Evolutionary conservation across 1,140 invertebrate genomes (phyloP).

Genomic region (Frieseomelitta varia): DNA sequence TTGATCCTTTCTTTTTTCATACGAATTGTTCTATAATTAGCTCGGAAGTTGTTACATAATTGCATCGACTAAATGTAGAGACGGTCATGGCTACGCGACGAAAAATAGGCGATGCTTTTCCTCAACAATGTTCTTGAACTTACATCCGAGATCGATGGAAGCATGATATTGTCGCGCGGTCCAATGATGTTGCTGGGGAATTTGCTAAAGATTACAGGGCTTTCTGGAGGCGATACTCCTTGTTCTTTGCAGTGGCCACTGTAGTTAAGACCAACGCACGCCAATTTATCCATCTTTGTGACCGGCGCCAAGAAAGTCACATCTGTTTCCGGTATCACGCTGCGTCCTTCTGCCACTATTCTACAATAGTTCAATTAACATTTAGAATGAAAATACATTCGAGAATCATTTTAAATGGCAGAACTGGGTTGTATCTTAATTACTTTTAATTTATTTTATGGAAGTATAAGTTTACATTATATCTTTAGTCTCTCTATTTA

Average conservation of each 20-base stretch:
- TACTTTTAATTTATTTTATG: neutral
- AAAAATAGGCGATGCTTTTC: neutral
- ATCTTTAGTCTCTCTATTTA: neutral
- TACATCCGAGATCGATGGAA: slow-evolving; percentile 87
- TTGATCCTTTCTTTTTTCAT: neutral
- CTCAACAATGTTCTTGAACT: slow-evolving; percentile 55
- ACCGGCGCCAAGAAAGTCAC: slow-evolving; percentile 86
- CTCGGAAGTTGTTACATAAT: slow-evolving; percentile 9
- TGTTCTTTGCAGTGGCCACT: slow-evolving; percentile 91
- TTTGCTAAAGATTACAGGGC: slow-evolving; percentile 91
- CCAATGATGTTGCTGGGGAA: slow-evolving; percentile 90
- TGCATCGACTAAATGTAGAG: slow-evolving; percentile 2
- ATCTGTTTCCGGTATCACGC: slow-evolving; percentile 80
- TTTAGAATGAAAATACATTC: neutral
- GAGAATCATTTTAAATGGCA: neutral
- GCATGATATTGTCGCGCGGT: slow-evolving; percentile 87
- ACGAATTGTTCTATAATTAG: slow-evolving; percentile 4
- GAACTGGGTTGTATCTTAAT: neutral
- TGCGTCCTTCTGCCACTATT: slow-evolving; percentile 83
- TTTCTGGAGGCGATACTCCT: slow-evolving; percentile 86
- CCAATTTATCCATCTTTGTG: slow-evolving; percentile 88
- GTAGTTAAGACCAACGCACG: slow-evolving; percentile 91
- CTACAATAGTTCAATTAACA: slow-evolving; percentile 68
- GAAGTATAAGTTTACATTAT: neutral
- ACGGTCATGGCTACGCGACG: slow-evolving; percentile 2